Base-by-base conservation (phyloP, 2,113 vertebrate genomes). In the Scophthalmus maximus region DNA sequence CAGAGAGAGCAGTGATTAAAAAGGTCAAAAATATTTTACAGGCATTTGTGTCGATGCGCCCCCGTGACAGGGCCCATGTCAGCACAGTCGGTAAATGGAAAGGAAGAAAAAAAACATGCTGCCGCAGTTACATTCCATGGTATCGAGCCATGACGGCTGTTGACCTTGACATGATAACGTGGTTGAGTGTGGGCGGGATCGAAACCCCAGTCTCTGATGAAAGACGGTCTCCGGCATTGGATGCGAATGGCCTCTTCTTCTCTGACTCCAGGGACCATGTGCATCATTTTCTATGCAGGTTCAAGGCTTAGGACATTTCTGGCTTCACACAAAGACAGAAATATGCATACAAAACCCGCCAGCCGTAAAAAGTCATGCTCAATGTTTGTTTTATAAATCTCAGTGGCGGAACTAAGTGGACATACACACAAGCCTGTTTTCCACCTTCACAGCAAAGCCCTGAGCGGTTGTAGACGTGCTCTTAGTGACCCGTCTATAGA, bases 11-110 rank as follows among this genome's bases (percentile, higher is more conserved):
- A 58, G 38, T 0, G 0, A 57, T 55, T 10, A 57, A 46, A 69
- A 67, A 27, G 36, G 47, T 68, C 50, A 38, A 51, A 53, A 69
- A 23, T 11, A 2, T 51, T 50, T 44, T 5, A 58, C 12, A 61
- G 60, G 27, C 38, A 18, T 22, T 34, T 26, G 8, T 6, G 22
- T 29, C 18, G 26, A 8, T 56, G 29, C 22, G 25, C 11, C 15
- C 15, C 15, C 15, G 51, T 53, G 14, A 18, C 7, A 29, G 4
- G 0, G 0, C 7, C 0, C 1, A 8, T 64, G 50, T 60, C 18
- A 4, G 20, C 12, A 46, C 7, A 59, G 50, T 68, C 30, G 5
- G 20, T 22, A 44, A 27, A 55, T 5, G 14, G 9, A 25, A 1
- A 32, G 0, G 10, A 36, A 57, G 4, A 23, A 36, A n/a, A 40